Percentiles rank a stretch among this genome's conserved stretches.
Evolutionary conservation across 2,113 vertebrate species (phyloP).

Genomic region (Malurus melanocephalus): DNA sequence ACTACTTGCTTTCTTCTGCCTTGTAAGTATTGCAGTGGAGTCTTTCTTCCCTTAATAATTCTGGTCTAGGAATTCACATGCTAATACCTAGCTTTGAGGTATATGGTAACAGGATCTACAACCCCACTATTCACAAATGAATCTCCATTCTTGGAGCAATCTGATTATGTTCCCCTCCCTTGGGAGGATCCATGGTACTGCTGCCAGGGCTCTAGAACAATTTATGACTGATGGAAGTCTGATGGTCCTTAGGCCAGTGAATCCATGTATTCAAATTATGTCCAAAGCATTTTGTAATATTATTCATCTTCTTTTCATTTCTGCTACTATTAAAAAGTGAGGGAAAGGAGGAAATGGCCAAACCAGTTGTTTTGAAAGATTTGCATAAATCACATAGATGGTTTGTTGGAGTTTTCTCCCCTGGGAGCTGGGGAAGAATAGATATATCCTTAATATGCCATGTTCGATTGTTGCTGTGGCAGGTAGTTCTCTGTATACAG

Average conservation of each 20-base stretch:
- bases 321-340: not conserved
- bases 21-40: not conserved
- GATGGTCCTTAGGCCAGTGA: not conserved
- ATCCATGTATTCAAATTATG: not conserved
- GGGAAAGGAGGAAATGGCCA: not conserved
- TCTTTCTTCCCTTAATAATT: not conserved
- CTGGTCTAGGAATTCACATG: not conserved
- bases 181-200: not conserved
- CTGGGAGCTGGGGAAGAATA: not conserved
- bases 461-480: accelerated
- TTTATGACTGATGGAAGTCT: not conserved
- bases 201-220: not conserved
- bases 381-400: not conserved
- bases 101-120: not conserved
- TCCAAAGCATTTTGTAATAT: not conserved
- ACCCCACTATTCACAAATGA: not conserved
- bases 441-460: not conserved
- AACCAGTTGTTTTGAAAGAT: not conserved
- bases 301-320: not conserved
- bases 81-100: not conserved
- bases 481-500: not conserved
- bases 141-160: not conserved
- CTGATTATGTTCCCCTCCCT: not conserved
- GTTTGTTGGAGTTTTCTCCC: not conserved
- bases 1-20: not conserved